A percentile compares a stretch with the other conserved stretches of the same genome.
Evolutionary conservation across 1,140 invertebrate genomes (phyloP).

Genomic region (Megathymus violae): DNA sequence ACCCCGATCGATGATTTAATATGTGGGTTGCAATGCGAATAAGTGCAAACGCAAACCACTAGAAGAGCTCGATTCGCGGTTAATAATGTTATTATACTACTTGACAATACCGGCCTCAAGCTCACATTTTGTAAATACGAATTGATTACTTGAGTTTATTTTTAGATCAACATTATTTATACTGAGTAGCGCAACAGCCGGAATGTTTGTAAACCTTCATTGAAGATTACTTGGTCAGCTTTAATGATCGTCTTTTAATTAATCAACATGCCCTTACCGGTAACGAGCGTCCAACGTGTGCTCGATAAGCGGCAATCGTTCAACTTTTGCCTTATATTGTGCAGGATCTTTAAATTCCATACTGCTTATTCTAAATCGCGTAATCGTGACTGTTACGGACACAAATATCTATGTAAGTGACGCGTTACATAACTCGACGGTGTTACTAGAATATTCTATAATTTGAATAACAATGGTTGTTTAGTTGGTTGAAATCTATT

Average conservation of each 20-base stretch:
- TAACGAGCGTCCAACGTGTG: constrained; percentile 28
- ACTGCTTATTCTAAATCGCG: constrained; percentile 38
- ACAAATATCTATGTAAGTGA: constrained; percentile 34
- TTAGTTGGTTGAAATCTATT: neutral
- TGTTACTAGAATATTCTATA: constrained; percentile 36
- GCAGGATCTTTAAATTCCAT: constrained; percentile 37
- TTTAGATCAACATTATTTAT: constrained; percentile 13
- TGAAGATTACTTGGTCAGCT: constrained; percentile 20
- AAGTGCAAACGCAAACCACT: constrained; percentile 8
- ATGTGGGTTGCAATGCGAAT: constrained; percentile 3
- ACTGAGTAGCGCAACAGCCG: too few species aligned
- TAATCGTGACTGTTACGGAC: constrained; percentile 36
- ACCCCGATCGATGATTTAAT: constrained; percentile 20
- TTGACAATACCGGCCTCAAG: neutral
- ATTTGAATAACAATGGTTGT: constrained; percentile 34
- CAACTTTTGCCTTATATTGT: constrained; percentile 36
- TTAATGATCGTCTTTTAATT: constrained; percentile 33
- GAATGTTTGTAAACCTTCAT: constrained; percentile 30
- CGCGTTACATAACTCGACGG: constrained; percentile 24
- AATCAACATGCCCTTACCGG: constrained; percentile 24
- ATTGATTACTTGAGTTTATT: constrained; percentile 10
- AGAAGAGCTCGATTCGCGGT: constrained; percentile 22
- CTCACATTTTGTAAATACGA: constrained; percentile 7
- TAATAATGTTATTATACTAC: constrained; percentile 6
- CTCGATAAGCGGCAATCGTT: constrained; percentile 31